Evolutionary conservation across 2,888 invertebrate genomes (phyloP), one percentile per base, ranked within the genome.

Genomic region (Iphiclides podalirius): DNA sequence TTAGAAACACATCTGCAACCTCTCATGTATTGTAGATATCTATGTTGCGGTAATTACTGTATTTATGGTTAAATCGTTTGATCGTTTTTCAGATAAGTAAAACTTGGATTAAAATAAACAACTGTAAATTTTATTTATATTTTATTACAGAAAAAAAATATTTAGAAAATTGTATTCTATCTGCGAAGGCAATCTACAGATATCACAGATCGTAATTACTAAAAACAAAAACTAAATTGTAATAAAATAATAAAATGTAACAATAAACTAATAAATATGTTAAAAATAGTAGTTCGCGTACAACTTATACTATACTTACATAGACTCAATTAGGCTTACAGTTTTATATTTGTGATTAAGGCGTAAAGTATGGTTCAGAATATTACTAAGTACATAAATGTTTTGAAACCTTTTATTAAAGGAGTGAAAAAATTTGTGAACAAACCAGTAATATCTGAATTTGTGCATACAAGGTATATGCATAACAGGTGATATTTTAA

Each of bases 171-270:
- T 12, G 23, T 36, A 34, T 28, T 44, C 42, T 42, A 47, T 42
- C 44, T 49, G 49, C 13, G 38, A 43, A 31, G 11, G 37, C 31
- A 43, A 38, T 17, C 39, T 47, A 40, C 39, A 34, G 35, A 44
- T 50, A 50, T 50, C 49, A 50, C 49, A 50, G 44, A 50, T 44
- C 28, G 26, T 42, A 50, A 40, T 35, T 35, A 44, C 33, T 16
- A 43, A 26, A 3, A 4, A 20, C 6, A 20, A 20, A 20, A 20
- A 20, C 6, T 20, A 20, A 20, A 20, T 20, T 20, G 6, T n/a
- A n/a, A n/a, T 2, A 20, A 41, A 31, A 31, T 45, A 40, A 39
- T 39, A 41, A 17, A 16, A 6, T 15, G 26, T 12, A 12, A 35
- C 12, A 1, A 3, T 2, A 17, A 37, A 12, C 8, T 37, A 16